Conservation (phyloP, 2,797 vertebrate genomes). For the Nasua narica region DNA sequence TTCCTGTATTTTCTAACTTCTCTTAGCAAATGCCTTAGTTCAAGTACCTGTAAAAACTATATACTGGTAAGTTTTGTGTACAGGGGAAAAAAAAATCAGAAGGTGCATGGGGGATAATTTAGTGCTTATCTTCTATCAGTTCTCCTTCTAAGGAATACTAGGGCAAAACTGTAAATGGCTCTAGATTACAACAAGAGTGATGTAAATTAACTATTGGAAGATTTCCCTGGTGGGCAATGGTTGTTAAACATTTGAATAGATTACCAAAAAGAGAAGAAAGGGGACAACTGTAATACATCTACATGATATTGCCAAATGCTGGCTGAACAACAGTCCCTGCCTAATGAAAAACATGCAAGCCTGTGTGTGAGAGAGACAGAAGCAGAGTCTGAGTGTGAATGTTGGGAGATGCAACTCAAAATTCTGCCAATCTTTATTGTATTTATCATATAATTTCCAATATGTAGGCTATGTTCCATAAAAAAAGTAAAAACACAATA, state of each 20-base stretch:
- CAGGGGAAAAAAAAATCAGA: background rate
- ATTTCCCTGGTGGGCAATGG: background rate
- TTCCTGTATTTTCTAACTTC: background rate
- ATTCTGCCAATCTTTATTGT: background rate
- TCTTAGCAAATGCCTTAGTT: background rate
- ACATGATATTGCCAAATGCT: background rate
- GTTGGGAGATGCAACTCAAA: background rate
- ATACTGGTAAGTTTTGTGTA: background rate
- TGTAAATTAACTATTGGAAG: slow-evolving; percentile 26
- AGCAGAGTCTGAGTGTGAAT: background rate
- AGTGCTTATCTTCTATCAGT: background rate
- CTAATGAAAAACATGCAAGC: background rate
- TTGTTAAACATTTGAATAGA: slow-evolving; percentile 37
- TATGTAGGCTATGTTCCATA: background rate
- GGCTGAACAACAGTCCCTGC: background rate
- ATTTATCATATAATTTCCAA: background rate
- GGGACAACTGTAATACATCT: background rate
- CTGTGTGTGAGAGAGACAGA: background rate
- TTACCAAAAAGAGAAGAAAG: background rate
- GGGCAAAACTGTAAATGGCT: background rate
- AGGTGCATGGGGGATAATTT: background rate
- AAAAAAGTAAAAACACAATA: background rate
- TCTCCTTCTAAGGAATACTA: background rate
- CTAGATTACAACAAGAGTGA: background rate
- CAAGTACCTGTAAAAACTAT: background rate